A percentile compares a stretch with the other conserved stretches of the same genome.
Conservation (phyloP, 2,797 vertebrate species). For the Zonotrichia albicollis region DNA sequence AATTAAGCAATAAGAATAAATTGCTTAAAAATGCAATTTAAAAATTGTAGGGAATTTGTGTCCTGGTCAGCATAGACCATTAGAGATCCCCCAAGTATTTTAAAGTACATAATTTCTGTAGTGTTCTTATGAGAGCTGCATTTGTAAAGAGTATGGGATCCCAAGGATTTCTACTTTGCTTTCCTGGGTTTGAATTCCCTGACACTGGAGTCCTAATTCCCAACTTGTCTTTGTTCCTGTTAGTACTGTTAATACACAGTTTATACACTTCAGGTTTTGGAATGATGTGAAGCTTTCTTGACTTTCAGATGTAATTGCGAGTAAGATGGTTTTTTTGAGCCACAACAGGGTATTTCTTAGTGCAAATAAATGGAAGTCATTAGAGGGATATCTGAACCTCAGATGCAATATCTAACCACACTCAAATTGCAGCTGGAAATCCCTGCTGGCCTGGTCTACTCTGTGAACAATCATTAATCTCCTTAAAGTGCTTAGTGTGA, state of each 20-base stretch:
- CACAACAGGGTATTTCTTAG: background rate
- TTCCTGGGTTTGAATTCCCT: background rate
- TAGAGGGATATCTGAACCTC: background rate
- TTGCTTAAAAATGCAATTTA: background rate
- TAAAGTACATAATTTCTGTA: background rate
- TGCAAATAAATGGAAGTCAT: constrained; percentile 10
- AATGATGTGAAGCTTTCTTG: background rate
- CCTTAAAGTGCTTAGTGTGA: background rate
- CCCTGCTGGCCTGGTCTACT: background rate
- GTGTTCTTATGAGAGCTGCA: background rate
- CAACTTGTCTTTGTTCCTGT: background rate
- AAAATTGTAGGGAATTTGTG: background rate
- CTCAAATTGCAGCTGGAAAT: background rate
- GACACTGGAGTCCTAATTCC: background rate
- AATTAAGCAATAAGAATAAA: background rate
- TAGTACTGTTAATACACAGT: background rate
- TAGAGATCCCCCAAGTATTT: background rate
- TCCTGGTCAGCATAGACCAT: background rate
- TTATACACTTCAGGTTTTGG: background rate
- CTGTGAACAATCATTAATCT: background rate
- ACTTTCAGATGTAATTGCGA: background rate
- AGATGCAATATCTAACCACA: background rate
- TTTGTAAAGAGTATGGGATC: background rate
- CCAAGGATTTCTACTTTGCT: background rate
- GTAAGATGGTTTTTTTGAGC: background rate